Base-by-base conservation (phyloP, 2,797 vertebrate species). In the Poeciliopsis presidionis region DNA sequence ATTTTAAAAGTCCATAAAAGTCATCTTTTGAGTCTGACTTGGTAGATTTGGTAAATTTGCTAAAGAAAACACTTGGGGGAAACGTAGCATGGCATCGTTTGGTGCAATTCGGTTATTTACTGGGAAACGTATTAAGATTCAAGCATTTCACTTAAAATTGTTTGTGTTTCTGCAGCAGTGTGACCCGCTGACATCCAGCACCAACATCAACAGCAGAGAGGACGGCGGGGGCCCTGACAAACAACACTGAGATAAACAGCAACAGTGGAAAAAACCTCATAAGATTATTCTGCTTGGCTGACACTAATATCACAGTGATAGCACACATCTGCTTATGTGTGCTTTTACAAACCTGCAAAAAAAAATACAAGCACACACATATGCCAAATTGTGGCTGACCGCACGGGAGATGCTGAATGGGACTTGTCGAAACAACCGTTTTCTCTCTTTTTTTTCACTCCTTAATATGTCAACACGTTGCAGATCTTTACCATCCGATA, bases 251-350 rank as follows among this genome's bases (percentile, higher is more conserved):
- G 90, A 93, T 91, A 93, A 69, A 90, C 83, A 85, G 81, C 82
- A 91, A 81, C 78, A 80, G 89, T 89, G 89, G 81, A 91, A 91
- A 51, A 92, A 93, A 90, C 86, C 89, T 89, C 88, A 87, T 47
- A 61, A 78, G 78, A 84, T 87, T 79, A 91, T 94, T 94, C 90
- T 94, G 92, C 92, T 91, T 91, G 90, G 85, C 82, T 90, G 86
- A 88, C 91, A 90, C 92, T 61, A 91, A 86, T 90, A 90, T 95
- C 78, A 80, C 83, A 82, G 88, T 80, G 88, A 93, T 91, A 88
- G 89, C 71, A 25, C 85, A 84, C 75, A 92, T 94, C 82, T 95
- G 93, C 91, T 89, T 91, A 89, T 92, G 91, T 87, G 85, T 86
- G 92, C 88, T 75, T 87, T 89, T 79, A 84, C 84, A 86, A 83